phyloP scores from a whole-genome alignment of 2,113 vertebrate species.

The Catagonus wagneri region DNA sequence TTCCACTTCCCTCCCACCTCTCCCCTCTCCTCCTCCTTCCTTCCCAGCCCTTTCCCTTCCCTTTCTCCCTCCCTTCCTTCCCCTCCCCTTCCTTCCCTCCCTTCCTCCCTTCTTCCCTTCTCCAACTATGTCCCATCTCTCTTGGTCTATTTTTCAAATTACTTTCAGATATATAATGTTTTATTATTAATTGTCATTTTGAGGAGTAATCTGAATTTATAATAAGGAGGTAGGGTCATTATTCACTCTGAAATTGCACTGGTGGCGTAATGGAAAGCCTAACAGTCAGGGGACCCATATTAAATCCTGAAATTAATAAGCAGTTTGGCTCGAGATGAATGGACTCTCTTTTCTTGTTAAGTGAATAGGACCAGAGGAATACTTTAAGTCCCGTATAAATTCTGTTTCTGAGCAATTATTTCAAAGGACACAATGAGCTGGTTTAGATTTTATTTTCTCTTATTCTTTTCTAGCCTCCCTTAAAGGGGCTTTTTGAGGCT shows the following conservation, averaged over 20 bases:
- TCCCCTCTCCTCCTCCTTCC: neutral
- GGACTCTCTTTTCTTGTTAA: neutral
- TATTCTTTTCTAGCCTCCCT: neutral
- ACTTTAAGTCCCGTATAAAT: neutral
- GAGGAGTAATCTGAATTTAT: neutral
- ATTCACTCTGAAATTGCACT: neutral
- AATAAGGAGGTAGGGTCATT: neutral
- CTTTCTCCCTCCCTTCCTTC: too few relatives aligned
- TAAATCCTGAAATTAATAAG: neutral
- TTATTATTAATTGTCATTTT: neutral
- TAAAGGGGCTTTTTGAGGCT: constrained; percentile 3
- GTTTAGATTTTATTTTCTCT: neutral
- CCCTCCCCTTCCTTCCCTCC: neutral
- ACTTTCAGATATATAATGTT: constrained; percentile 1
- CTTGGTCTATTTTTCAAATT: neutral
- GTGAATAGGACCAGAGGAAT: neutral
- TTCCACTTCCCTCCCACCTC: neutral
- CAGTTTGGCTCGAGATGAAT: constrained; percentile 14
- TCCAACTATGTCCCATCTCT: too few relatives aligned
- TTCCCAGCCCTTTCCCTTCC: neutral
- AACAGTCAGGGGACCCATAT: neutral
- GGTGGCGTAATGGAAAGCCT: neutral
- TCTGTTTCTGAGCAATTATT: constrained; percentile 40
- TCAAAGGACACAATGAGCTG: neutral
- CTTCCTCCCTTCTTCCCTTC: neutral